Percentiles rank a stretch among this genome's conserved stretches.
phyloP scores from a whole-genome alignment of 2,113 vertebrate genomes.

The Ahaetulla prasina region DNA sequence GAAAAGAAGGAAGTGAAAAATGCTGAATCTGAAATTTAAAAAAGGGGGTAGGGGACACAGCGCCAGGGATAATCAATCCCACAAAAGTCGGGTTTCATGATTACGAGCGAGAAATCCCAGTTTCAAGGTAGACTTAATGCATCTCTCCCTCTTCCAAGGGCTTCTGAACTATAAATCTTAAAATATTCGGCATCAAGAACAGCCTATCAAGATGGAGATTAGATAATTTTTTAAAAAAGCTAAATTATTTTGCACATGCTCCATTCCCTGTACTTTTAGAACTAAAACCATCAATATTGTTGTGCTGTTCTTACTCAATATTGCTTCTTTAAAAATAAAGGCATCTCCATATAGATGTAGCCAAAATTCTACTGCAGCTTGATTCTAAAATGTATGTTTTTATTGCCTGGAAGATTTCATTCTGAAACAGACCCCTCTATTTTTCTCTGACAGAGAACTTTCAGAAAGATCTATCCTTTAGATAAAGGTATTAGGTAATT shows the following conservation, averaged over 20 bases:
- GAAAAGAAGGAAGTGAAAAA: background rate
- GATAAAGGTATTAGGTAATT: background rate
- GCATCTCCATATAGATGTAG: background rate
- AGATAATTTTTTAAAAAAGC: background rate
- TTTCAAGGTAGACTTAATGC: background rate
- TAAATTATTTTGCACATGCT: background rate
- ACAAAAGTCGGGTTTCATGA: background rate
- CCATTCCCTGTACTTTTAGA: background rate
- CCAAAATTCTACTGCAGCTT: rapidly evolving
- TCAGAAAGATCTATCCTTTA: background rate
- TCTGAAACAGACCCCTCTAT: background rate
- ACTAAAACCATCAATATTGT: background rate
- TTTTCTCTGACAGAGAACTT: background rate
- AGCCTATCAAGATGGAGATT: background rate
- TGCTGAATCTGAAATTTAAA: background rate
- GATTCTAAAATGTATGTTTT: background rate
- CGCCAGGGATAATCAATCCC: background rate
- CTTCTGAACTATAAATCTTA: background rate
- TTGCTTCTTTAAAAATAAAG: background rate
- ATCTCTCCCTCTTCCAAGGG: background rate
- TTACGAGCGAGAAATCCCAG: background rate
- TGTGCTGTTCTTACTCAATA: background rate
- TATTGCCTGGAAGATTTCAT: background rate
- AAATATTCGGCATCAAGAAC: rapidly evolving
- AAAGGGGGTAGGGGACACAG: background rate